phyloP scores from a whole-genome alignment of 2,888 invertebrate genomes.

The Gari tellinella region DNA sequence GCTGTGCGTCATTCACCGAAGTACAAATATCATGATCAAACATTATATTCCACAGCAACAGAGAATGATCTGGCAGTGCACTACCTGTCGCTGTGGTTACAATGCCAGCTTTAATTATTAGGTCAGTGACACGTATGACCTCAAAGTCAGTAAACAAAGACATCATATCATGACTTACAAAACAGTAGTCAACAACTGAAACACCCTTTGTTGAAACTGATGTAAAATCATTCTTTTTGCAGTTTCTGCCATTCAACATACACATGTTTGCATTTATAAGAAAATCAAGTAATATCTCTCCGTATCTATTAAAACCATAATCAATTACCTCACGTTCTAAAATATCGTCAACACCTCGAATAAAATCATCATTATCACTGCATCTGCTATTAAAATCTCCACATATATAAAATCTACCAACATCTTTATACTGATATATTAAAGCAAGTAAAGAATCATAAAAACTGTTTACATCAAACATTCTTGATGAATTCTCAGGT shows the following conservation, averaged over 20 bases:
- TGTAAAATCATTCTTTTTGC: too few relatives aligned
- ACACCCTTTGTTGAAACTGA: too few relatives aligned
- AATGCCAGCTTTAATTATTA: neutral
- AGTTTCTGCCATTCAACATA: conserved; percentile 30
- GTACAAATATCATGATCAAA: too few relatives aligned
- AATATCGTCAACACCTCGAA: conserved; percentile 27
- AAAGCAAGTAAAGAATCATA: conserved; percentile 23
- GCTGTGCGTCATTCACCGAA: too few relatives aligned
- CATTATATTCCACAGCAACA: conserved; percentile 18
- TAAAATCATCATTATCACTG: conserved; percentile 29
- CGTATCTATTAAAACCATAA: conserved; percentile 25
- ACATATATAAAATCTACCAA: conserved; percentile 24
- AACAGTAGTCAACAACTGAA: too few relatives aligned
- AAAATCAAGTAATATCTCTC: conserved; percentile 35
- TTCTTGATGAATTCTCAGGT: conserved; percentile 18
- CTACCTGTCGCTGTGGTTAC: neutral
- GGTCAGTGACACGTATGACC: conserved; percentile 1
- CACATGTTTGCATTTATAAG: too few relatives aligned
- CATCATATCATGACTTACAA: conserved; percentile 16
- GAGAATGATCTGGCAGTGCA: conserved; percentile 25
- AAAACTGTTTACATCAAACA: conserved; percentile 22
- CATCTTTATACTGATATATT: conserved; percentile 16
- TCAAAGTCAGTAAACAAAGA: neutral
- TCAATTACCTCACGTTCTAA: conserved; percentile 23
- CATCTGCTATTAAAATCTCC: conserved; percentile 37